Evolutionary conservation across 2,888 invertebrate genomes (phyloP), one percentile per base, ranked within the genome.

Genomic region (Blera fallax): DNA sequence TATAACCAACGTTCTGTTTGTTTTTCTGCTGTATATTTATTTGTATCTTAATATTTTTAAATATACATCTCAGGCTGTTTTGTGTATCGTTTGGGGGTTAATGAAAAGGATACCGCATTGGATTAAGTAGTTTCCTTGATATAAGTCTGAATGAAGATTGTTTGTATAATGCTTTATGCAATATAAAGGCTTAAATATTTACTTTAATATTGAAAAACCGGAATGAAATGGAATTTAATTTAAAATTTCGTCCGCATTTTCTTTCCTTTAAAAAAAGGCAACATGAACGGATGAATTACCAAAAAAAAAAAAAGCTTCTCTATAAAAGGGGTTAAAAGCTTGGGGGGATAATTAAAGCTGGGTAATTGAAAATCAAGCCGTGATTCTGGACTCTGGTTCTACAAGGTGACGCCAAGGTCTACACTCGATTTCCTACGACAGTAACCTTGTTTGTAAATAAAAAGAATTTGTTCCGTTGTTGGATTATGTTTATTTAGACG

Each of bases 61-160:
- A n/a, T 18, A 3, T 45, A 16, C 40, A 54, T 16, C 60, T 77
- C 40, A 43, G 40, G 1, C 24, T n/a, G 27, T 29, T 37, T 27
- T 11, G 37, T 67, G 48, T n/a, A 2, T 11, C 45, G 27, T 64
- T 78, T 45, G 16, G 52, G 56, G 79, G 50, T 34, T 52, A 50
- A 60, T 73, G 27, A 65, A 73, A 65, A 34, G 65, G 48, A 65
- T 67, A 58, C 65, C 58, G 34, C 58, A 73, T 64, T 79, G 29
- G 56, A 64, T 79, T 79, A 65, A 80, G 65, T 65, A 80, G 40
- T 80, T 80, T 64, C 43, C 48, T 67, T 40, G n/a, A n/a, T n/a
- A n/a, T n/a, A n/a, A n/a, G n/a, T n/a, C n/a, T n/a, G n/a, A 58
- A 32, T 67, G 65, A 7, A 52, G 56, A 43, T 50, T 67, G 34